Percentiles rank a stretch among this genome's conserved stretches.
Conservation (phyloP, 2,797 vertebrate genomes). For the Clarias fuscus region DNA sequence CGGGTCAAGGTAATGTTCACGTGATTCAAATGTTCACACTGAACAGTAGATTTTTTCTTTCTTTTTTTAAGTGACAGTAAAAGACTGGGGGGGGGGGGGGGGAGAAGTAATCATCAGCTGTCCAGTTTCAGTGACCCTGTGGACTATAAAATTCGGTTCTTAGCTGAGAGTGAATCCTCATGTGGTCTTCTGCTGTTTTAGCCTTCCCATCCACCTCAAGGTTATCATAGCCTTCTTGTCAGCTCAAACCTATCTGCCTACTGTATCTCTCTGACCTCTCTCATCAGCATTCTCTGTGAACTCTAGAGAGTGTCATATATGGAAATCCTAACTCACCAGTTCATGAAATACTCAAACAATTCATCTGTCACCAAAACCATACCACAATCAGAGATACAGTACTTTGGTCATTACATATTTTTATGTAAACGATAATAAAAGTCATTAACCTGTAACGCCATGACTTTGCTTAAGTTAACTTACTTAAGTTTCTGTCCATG, state of each 20-base stretch:
- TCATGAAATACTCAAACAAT: not conserved
- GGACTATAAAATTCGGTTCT: not conserved
- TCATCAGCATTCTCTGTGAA: not conserved
- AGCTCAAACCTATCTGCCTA: not conserved
- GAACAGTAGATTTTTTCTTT: not conserved
- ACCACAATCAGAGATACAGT: not conserved
- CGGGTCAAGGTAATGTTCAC: not conserved
- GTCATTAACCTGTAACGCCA: not conserved
- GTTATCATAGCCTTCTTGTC: not conserved
- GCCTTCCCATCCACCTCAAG: not conserved
- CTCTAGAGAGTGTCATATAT: not conserved
- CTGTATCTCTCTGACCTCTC: not conserved
- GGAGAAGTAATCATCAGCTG: too few species aligned
- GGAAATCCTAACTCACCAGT: not conserved
- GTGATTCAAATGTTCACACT: not conserved
- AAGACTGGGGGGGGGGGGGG: not conserved
- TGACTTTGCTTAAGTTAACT: not conserved
- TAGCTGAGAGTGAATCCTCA: not conserved
- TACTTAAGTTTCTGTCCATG: not conserved
- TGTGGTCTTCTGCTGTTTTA: not conserved
- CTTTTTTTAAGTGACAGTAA: too few species aligned
- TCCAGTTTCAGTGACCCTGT: not conserved
- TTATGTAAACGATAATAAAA: not conserved
- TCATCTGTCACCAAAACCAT: not conserved
- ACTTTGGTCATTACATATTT: not conserved